Evolutionary conservation across 1,140 invertebrate species (phyloP).

Genomic region (Saccostrea glomerata): DNA sequence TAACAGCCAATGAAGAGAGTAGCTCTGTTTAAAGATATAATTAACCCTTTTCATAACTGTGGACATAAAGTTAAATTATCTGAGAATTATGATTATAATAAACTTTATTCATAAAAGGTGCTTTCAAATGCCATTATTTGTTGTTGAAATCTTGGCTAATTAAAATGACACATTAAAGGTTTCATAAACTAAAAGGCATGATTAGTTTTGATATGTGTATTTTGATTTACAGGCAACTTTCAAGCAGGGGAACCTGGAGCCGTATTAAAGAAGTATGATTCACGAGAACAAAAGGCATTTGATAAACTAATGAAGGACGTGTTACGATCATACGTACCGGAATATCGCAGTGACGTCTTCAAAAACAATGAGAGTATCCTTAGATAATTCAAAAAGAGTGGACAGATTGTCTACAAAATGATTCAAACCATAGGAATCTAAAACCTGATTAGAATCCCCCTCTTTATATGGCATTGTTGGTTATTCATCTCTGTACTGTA

Average conservation of each 20-base stretch:
- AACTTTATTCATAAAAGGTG: too few species aligned
- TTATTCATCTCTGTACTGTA: too few species aligned
- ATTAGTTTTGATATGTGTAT: neutral
- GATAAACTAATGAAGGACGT: conserved; percentile 90
- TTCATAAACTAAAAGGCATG: too few species aligned
- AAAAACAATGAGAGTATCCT: conserved; percentile 90
- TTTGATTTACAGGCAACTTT: conserved; percentile 87
- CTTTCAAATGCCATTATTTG: too few species aligned
- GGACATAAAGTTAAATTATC: too few species aligned
- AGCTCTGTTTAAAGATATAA: neutral
- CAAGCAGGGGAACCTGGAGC: conserved; percentile 94
- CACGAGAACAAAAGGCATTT: conserved; percentile 93
- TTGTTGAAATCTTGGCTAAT: too few species aligned
- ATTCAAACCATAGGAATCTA: neutral
- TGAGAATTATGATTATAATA: too few species aligned
- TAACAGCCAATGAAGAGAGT: conserved; percentile 42
- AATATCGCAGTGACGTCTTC: conserved; percentile 90
- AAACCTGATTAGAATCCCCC: too few species aligned
- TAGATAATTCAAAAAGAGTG: conserved; percentile 19
- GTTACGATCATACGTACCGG: conserved; percentile 92
- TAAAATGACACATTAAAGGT: too few species aligned
- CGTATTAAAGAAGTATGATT: conserved; percentile 94
- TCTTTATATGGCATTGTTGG: too few species aligned
- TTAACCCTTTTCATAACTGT: too few species aligned
- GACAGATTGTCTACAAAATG: neutral